phyloP scores from a whole-genome alignment of 2,797 vertebrate species.

The Sternotherus odoratus region DNA sequence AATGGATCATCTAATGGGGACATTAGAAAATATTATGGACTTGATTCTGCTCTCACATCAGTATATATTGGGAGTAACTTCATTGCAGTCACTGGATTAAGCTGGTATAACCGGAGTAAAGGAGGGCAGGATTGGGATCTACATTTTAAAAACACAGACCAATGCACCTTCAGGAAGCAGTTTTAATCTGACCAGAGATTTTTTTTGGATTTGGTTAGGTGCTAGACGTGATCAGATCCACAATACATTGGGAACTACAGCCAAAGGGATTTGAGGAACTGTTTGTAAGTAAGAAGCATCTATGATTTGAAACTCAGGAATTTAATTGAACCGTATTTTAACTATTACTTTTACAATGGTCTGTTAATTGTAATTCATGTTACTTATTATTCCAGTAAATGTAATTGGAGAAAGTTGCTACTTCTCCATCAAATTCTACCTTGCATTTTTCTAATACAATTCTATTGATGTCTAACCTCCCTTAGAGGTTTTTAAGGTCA shows the following conservation, averaged over 20 bases:
- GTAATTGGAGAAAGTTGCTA: not conserved
- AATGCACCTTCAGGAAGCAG: conserved; percentile 24
- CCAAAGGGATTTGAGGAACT: not conserved
- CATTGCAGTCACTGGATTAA: not conserved
- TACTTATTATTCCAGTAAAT: not conserved
- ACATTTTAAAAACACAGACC: not conserved
- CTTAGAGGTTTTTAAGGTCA: too few species aligned
- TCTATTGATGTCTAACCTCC: not conserved
- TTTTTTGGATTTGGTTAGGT: not conserved
- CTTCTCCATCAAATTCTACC: not conserved
- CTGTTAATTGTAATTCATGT: not conserved
- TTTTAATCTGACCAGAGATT: not conserved
- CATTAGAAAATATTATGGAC: too few species aligned
- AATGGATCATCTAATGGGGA: too few species aligned
- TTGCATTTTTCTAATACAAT: not conserved
- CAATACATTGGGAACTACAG: not conserved
- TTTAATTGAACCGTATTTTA: not conserved
- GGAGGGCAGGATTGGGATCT: rapidly evolving
- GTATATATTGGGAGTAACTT: too few species aligned
- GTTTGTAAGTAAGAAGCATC: not conserved
- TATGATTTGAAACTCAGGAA: not conserved
- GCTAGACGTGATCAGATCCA: conserved; percentile 19
- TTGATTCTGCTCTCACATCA: too few species aligned
- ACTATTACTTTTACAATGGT: not conserved
- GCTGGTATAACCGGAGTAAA: not conserved